Conservation (phyloP, 2,797 vertebrate species). For the Oceanodroma leucorhoa region DNA sequence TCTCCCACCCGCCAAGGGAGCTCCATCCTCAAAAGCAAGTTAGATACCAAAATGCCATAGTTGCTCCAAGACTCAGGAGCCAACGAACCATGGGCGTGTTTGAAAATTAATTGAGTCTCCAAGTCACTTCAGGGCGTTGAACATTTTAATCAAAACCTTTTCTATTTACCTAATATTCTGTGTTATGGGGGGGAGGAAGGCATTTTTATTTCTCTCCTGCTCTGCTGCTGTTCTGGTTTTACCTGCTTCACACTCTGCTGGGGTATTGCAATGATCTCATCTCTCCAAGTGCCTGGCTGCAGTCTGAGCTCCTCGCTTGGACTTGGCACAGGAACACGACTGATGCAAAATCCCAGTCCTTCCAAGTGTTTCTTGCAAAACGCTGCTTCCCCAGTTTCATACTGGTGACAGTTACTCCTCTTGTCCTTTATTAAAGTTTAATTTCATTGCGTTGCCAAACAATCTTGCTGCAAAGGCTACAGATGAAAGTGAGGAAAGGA, state of each 20-base stretch:
- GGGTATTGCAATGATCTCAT: neutral
- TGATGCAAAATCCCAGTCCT: neutral
- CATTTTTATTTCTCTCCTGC: neutral
- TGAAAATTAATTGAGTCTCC: neutral
- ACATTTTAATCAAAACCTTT: neutral
- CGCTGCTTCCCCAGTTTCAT: neutral
- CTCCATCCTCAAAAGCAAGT: neutral
- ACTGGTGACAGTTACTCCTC: neutral
- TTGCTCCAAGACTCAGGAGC: neutral
- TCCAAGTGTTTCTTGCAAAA: neutral
- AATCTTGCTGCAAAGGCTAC: neutral
- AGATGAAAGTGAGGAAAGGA: neutral
- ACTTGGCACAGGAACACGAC: neutral
- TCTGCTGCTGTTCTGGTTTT: neutral
- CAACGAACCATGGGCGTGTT: neutral
- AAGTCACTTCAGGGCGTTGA: neutral
- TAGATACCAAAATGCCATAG: neutral
- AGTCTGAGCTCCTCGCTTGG: neutral
- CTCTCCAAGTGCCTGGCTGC: neutral
- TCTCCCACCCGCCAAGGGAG: neutral
- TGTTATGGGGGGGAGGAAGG: neutral
- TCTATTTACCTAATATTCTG: neutral
- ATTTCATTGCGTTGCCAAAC: neutral
- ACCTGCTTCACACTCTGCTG: neutral
- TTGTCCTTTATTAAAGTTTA: constrained; percentile 14